Evolutionary conservation across 1,140 invertebrate species (phyloP).

Genomic region (Trichogramma pretiosum): DNA sequence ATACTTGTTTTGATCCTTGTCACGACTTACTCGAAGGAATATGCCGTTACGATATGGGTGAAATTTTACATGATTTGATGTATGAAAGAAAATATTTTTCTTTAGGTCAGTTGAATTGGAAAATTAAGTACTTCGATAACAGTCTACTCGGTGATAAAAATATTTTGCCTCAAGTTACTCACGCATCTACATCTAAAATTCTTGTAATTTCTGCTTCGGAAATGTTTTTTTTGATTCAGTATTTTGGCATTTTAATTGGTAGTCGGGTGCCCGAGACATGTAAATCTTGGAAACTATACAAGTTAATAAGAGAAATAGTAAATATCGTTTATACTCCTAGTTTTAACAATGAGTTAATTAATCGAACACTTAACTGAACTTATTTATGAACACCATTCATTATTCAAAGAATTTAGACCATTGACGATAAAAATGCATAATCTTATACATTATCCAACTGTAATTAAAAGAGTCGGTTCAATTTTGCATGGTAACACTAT

Average conservation of each 20-base stretch:
- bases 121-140: background rate
- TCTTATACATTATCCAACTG: too few species aligned
- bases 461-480: too few species aligned
- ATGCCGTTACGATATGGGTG: background rate
- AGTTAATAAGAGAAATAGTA: conserved; percentile 8
- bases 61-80: background rate
- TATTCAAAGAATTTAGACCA: too few species aligned
- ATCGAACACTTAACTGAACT: too few species aligned
- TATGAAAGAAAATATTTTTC: background rate
- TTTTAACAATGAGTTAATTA: too few species aligned
- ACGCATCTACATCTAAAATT: conserved; percentile 1
- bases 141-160: conserved; percentile 1
- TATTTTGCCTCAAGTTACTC: conserved; percentile 1
- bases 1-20: conserved; percentile 5
- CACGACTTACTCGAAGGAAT: background rate
- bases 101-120: conserved; percentile 13
- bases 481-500: too few species aligned
- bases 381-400: too few species aligned
- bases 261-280: conserved; percentile 6
- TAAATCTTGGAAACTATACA: conserved; percentile 11
- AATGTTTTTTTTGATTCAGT: conserved; percentile 12
- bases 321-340: conserved; percentile 3
- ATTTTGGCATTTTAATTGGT: conserved; percentile 12
- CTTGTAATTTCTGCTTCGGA: conserved; percentile 15
- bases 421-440: too few species aligned